Evolutionary conservation across 2,797 vertebrate genomes (phyloP).

Genomic region (Acipenser ruthenus): DNA sequence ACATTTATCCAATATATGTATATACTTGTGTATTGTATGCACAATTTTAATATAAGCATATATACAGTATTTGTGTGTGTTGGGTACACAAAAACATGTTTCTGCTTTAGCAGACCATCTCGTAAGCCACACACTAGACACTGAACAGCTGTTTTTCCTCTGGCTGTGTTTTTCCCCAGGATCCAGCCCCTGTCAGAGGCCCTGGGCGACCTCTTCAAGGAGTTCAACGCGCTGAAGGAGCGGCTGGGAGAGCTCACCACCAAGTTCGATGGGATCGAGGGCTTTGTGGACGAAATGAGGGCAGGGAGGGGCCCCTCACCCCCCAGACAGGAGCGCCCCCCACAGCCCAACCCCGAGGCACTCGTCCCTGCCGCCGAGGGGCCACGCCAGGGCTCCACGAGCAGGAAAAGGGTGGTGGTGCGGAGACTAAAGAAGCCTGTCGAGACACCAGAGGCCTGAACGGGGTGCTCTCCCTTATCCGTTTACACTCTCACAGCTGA

Average conservation of each 20-base stretch:
- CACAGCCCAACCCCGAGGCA: slow-evolving; percentile 1
- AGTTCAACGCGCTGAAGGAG: slow-evolving; percentile 70
- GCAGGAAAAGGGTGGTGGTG: slow-evolving; percentile 42
- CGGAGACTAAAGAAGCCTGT: slow-evolving; percentile 42
- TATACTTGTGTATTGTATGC: too few species aligned
- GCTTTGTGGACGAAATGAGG: slow-evolving; percentile 57
- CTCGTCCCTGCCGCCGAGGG: slow-evolving; percentile 1
- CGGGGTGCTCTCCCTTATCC: too few species aligned
- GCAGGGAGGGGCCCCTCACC: slow-evolving; percentile 30
- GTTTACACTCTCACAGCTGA: too few species aligned
- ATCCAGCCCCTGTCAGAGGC: slow-evolving; percentile 71
- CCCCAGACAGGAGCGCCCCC: slow-evolving; percentile 16
- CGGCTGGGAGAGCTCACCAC: slow-evolving; percentile 57
- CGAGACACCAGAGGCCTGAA: slow-evolving; percentile 22
- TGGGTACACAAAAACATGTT: too few species aligned
- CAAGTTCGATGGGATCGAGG: slow-evolving; percentile 61
- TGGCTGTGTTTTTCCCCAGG: slow-evolving; percentile 35
- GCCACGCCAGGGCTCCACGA: slow-evolving; percentile 10
- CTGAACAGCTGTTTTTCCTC: neutral
- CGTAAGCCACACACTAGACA: too few species aligned
- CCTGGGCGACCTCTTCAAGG: slow-evolving; percentile 65
- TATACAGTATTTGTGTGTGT: too few species aligned
- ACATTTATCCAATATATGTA: too few species aligned
- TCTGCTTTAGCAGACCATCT: too few species aligned
- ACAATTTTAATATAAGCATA: too few species aligned